Base-by-base conservation (phyloP, 2,113 vertebrate genomes). In the Macaca fascicularis region DNA sequence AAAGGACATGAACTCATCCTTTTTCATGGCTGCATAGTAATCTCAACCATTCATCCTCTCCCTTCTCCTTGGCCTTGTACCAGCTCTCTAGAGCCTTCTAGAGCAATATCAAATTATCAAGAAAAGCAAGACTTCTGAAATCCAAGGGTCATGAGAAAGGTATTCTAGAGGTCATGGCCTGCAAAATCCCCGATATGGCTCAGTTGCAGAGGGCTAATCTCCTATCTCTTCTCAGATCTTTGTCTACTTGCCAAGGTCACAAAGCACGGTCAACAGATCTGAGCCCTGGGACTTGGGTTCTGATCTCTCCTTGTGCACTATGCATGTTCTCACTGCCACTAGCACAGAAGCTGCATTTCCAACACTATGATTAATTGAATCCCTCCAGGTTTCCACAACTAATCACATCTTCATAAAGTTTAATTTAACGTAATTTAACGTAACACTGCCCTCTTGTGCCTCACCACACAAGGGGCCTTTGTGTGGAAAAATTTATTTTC, bases 361-460 rank as follows among this genome's bases (percentile, higher is more conserved):
- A 32, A 1, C 0, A 20, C 69, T 0, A 8, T 69, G 74, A 64
- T 87, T 94, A 96, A 97, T 95, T 38, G 50, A 95, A 96, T 92
- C 90, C 94, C 78, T 5, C 11, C 80, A 88, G 30, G 22, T 64
- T 80, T 97, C 88, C 94, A 38, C 7, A 30, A 89, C 59, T 97
- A 96, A 98, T 98, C 72, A 0, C 87, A 96, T 96, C 95, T 97
- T 89, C 50, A 78, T 27, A 61, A 82, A 69, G 86, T 96, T 98
- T 98, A 98, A 97, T 97, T 96, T 98, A 95, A 98, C 90, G 32
- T 98, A 98, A 98, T 98, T 95, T 98, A 97, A 98, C 96, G 80
- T 99, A 98, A 99, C 96, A 98, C 98, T 99, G 99, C 99, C 98
- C 99, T 98, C 99, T 99, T 98, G 98, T 99, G 99, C 98, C 97